A percentile compares a stretch with the other conserved stretches of the same genome.
These are phyloP conservation scores for Eremophila alpestris DNA, from an alignment of 2,797 vertebrate species.

Conservation along the genomic window DNA sequence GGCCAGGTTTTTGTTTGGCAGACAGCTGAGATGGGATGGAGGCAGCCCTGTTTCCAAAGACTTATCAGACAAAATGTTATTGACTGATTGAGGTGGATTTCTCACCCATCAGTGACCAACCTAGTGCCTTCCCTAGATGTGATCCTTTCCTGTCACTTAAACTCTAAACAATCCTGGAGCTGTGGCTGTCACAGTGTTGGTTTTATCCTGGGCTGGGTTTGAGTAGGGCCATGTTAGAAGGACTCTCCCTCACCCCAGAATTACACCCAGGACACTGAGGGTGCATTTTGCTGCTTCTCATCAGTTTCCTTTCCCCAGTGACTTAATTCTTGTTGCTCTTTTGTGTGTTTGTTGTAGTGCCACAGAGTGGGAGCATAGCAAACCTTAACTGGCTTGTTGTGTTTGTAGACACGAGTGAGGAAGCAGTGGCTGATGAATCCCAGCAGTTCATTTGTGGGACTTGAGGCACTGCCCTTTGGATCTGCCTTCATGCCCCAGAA, in stretches of 20 bases:
- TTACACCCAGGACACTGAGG: not conserved
- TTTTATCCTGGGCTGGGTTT: not conserved
- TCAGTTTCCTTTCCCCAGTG: not conserved
- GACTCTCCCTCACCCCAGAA: not conserved
- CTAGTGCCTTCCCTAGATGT: not conserved
- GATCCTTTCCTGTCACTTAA: not conserved
- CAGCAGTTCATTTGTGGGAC: not conserved
- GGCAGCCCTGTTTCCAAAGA: not conserved
- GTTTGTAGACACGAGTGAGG: not conserved
- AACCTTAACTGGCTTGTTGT: not conserved
- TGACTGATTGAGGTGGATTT: not conserved
- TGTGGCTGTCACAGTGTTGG: not conserved
- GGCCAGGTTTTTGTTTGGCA: not conserved
- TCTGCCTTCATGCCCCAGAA: not conserved
- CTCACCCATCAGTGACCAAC: not conserved
- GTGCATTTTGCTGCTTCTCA: not conserved
- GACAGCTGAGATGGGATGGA: not conserved
- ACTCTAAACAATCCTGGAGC: not conserved
- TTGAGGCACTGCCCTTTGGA: not conserved
- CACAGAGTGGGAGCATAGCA: not conserved
- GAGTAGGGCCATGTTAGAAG: not conserved
- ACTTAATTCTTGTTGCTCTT: not conserved
- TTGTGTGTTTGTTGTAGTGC: not conserved
- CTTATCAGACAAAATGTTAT: not conserved
- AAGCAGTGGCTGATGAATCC: not conserved